A percentile compares a stretch with the other conserved stretches of the same genome.
Conservation (phyloP, 2,888 invertebrate genomes). For the Yponomeuta plumbellus region DNA sequence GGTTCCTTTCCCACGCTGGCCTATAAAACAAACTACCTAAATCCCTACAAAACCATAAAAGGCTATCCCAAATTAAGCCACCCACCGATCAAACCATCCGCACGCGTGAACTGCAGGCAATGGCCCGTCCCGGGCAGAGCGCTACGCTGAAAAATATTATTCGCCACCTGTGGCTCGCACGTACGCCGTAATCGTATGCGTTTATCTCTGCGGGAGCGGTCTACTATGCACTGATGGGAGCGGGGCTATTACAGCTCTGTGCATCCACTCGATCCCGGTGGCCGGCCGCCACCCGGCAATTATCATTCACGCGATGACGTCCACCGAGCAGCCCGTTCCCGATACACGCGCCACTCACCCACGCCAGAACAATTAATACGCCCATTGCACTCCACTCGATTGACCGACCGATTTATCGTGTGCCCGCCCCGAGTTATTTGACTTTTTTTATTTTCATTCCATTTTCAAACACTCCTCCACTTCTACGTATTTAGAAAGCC, state of each 20-base stretch:
- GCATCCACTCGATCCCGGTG: slow-evolving; percentile 57
- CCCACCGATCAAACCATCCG: slow-evolving; percentile 30
- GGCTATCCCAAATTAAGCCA: slow-evolving; percentile 57
- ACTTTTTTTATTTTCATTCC: slow-evolving; percentile 11
- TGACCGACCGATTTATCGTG: slow-evolving; percentile 59
- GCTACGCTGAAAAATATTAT: slow-evolving; percentile 69
- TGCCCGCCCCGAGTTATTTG: slow-evolving; percentile 19
- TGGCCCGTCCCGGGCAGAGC: slow-evolving; percentile 36
- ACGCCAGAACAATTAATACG: slow-evolving; percentile 67
- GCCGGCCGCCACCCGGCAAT: slow-evolving; percentile 49
- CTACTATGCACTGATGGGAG: slow-evolving; percentile 14
- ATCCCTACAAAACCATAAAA: slow-evolving; percentile 41
- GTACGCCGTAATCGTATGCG: slow-evolving; percentile 64
- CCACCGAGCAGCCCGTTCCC: slow-evolving; percentile 42
- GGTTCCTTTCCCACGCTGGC: slow-evolving; percentile 48
- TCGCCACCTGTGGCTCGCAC: slow-evolving; percentile 69
- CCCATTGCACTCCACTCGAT: slow-evolving; percentile 62
- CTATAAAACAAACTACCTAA: slow-evolving; percentile 62
- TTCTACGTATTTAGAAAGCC: not conserved
- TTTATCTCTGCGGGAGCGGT: slow-evolving; percentile 59
- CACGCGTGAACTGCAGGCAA: slow-evolving; percentile 30
- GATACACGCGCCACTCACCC: slow-evolving; percentile 32
- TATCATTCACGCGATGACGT: slow-evolving; percentile 66
- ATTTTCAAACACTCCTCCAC: not conserved
- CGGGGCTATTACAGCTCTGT: slow-evolving; percentile 31